A percentile compares a stretch with the other conserved stretches of the same genome.
phyloP scores from a whole-genome alignment of 2,797 vertebrate species.

The Antrozous pallidus region DNA sequence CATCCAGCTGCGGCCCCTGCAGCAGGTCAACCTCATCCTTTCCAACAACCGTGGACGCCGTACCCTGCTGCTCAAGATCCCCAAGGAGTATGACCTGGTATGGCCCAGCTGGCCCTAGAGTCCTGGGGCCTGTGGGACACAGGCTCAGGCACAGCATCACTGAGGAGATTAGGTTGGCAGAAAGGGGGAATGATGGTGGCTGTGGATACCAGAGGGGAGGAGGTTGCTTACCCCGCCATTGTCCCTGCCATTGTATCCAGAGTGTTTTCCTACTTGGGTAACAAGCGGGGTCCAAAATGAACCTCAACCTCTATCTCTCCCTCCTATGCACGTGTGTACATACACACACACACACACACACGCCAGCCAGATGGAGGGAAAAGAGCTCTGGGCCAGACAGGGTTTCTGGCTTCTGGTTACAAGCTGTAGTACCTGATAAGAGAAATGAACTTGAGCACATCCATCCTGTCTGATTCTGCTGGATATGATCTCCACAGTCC shows the following conservation, averaged over 20 bases:
- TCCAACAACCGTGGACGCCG: slow-evolving; percentile 87
- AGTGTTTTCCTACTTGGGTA: not conserved
- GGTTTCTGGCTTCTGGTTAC: not conserved
- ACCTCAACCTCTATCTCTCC: not conserved
- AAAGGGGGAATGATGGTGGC: not conserved
- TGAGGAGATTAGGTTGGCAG: not conserved
- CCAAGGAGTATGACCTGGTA: slow-evolving; percentile 89
- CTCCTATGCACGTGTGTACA: not conserved
- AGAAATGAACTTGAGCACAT: not conserved
- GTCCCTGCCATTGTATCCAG: not conserved
- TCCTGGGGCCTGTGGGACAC: not conserved
- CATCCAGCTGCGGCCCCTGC: slow-evolving; percentile 84
- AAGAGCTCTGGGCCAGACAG: not conserved
- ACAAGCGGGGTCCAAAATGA: not conserved
- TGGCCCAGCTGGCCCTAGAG: slow-evolving; percentile 51
- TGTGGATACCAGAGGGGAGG: not conserved
- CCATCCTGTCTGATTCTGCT: not conserved
- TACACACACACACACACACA: not conserved
- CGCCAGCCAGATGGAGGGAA: not conserved
- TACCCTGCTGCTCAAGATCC: slow-evolving; percentile 88
- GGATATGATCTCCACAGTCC: not conserved
- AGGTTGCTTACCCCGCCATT: no score
- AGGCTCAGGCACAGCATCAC: not conserved
- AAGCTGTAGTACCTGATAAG: not conserved
- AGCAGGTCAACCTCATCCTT: slow-evolving; percentile 84